Percentiles rank a stretch among this genome's conserved stretches.
Conservation (phyloP, 2,888 invertebrate species). For the Chrysolina americana region DNA sequence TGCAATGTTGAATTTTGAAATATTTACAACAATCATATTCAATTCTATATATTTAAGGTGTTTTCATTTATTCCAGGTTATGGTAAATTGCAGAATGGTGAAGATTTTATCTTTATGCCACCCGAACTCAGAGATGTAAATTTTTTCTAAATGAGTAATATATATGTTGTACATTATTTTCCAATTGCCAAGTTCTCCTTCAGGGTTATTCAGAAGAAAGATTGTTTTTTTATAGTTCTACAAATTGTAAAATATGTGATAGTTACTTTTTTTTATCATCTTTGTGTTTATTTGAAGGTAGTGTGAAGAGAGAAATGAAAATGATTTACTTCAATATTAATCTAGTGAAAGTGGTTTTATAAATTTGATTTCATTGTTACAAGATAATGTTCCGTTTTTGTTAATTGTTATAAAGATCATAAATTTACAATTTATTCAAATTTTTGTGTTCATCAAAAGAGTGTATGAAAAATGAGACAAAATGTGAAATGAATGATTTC, state of each 20-base stretch:
- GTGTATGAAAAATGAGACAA: no score
- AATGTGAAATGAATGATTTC: no score
- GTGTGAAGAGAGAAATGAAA: no score
- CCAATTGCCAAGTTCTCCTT: background rate
- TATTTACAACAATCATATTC: background rate
- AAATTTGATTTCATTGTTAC: no score
- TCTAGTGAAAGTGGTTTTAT: no score
- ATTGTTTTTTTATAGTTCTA: background rate
- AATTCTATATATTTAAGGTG: conserved; percentile 8
- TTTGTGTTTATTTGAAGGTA: no score
- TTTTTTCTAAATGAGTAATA: conserved; percentile 71
- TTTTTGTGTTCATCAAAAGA: no score
- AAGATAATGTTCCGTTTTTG: no score
- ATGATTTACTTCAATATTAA: no score
- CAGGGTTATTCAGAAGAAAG: background rate
- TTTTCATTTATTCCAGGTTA: conserved; percentile 72
- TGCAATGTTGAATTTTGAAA: background rate
- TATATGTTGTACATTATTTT: background rate
- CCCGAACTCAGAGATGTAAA: conserved; percentile 76
- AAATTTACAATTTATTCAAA: no score
- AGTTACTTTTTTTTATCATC: background rate
- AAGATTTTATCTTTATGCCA: conserved; percentile 78
- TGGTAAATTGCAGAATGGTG: conserved; percentile 73
- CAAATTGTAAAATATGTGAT: background rate
- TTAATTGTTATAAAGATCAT: no score